Evolutionary conservation across 2,888 invertebrate genomes (phyloP).

Genomic region (Cinara cedri): DNA sequence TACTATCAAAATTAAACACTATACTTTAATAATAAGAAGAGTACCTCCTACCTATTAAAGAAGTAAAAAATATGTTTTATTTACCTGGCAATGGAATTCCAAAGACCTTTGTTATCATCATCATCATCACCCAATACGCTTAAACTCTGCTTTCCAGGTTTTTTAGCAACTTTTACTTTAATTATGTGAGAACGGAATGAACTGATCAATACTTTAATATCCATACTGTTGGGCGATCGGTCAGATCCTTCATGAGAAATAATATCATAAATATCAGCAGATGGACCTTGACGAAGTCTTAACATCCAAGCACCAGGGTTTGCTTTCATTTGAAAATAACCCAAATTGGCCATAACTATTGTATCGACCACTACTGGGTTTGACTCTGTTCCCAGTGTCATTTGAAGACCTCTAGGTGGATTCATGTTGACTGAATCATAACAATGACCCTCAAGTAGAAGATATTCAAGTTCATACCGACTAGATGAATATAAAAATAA

Average conservation of each 20-base stretch:
- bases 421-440: constrained; percentile 85
- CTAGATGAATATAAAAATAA: constrained; percentile 66
- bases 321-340: constrained; percentile 97
- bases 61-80: constrained; percentile 29
- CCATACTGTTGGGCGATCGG: constrained; percentile 72
- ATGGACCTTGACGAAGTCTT: constrained; percentile 87
- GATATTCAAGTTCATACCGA: constrained; percentile 93
- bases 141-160: constrained; percentile 82
- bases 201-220: constrained; percentile 80
- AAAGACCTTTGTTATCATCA: constrained; percentile 75
- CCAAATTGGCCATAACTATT: constrained; percentile 99
- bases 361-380: constrained; percentile 86
- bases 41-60: too few relatives aligned
- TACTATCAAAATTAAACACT: too few relatives aligned
- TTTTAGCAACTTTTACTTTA: constrained; percentile 88
- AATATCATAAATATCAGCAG: constrained; percentile 93
- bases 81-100: constrained; percentile 93
- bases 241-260: constrained; percentile 81
- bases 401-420: constrained; percentile 96
- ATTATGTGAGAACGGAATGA: constrained; percentile 89
- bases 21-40: too few relatives aligned
- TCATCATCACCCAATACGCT: constrained; percentile 86
- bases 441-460: constrained; percentile 95
- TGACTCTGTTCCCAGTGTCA: constrained; percentile 85
- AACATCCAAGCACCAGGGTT: constrained; percentile 96